These are phyloP conservation scores for Acanthiza pusilla DNA, from an alignment of 2,797 vertebrate genomes.

Conservation along the genomic window DNA sequence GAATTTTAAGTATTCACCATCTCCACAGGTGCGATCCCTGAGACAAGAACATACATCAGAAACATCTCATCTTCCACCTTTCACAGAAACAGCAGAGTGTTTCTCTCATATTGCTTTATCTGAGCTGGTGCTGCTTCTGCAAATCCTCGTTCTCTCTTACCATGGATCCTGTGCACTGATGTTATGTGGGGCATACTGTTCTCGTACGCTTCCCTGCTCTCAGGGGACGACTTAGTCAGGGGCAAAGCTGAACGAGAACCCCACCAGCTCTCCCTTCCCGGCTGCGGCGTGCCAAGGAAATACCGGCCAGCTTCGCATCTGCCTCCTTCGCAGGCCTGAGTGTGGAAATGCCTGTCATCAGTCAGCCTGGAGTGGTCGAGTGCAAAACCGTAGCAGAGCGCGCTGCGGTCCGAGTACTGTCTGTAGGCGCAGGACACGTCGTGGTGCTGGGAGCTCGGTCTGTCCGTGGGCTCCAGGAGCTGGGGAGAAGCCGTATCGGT, in stretches of 20 bases:
- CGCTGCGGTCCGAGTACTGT: constrained; percentile 80
- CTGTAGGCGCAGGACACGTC: constrained; percentile 87
- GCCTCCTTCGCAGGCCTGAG: constrained; percentile 84
- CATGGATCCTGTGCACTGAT: constrained; percentile 85
- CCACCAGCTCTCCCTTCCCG: constrained; percentile 88
- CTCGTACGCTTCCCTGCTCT: constrained; percentile 85
- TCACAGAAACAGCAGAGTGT: neutral
- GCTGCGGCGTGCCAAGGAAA: constrained; percentile 85
- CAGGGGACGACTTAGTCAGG: constrained; percentile 82
- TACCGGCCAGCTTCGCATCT: constrained; percentile 92
- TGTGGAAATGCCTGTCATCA: constrained; percentile 83
- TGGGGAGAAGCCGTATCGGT: constrained; percentile 89
- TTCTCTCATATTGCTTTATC: neutral
- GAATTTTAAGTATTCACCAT: neutral
- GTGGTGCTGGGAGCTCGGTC: constrained; percentile 74
- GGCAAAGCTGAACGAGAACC: constrained; percentile 81
- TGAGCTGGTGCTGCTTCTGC: neutral
- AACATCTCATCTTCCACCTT: neutral
- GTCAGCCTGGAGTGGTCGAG: constrained; percentile 83
- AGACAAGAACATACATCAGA: neutral
- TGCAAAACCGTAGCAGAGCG: constrained; percentile 83
- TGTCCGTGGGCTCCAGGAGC: constrained; percentile 84
- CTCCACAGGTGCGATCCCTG: fast-evolving
- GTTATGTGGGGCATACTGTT: constrained; percentile 85
- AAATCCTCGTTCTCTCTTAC: constrained; percentile 74